Percentiles rank a stretch among this genome's conserved stretches.
Conservation (phyloP, 2,797 vertebrate species). For the Lagodon rhomboides region DNA sequence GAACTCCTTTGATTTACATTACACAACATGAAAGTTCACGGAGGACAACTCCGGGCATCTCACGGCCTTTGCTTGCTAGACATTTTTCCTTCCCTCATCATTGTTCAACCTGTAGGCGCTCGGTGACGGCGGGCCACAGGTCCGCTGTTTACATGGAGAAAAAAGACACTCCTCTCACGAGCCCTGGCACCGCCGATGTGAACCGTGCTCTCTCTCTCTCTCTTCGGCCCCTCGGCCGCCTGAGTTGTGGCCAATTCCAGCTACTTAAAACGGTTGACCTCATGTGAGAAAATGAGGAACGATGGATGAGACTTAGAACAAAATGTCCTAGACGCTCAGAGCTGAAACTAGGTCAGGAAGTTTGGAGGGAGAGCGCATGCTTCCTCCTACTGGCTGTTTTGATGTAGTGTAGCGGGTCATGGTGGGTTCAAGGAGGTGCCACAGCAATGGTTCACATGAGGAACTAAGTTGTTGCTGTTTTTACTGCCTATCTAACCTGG, state of each 20-base stretch:
- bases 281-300: slow-evolving; percentile 72
- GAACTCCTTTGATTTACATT: background rate
- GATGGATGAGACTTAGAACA: slow-evolving; percentile 81
- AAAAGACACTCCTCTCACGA: slow-evolving; percentile 44
- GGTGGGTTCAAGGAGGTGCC: slow-evolving; percentile 1
- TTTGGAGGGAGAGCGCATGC: slow-evolving; percentile 71
- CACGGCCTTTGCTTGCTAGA: background rate
- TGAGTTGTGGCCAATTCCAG: slow-evolving; percentile 63
- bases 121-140: slow-evolving; percentile 9
- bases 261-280: slow-evolving; percentile 76
- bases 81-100: background rate
- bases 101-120: slow-evolving; percentile 21
- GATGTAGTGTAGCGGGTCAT: slow-evolving; percentile 58
- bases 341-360: slow-evolving; percentile 83
- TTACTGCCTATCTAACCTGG: background rate
- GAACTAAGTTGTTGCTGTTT: background rate
- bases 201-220: slow-evolving; percentile 47
- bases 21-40: background rate
- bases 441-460: slow-evolving; percentile 1
- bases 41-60: background rate
- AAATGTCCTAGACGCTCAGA: slow-evolving; percentile 82
- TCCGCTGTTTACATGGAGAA: slow-evolving; percentile 32
- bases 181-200: slow-evolving; percentile 30
- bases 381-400: slow-evolving; percentile 79
- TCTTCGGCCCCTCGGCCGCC: slow-evolving; percentile 51